Evolutionary conservation across 1,140 invertebrate genomes (phyloP).

Genomic region (Orius insidiosus): DNA sequence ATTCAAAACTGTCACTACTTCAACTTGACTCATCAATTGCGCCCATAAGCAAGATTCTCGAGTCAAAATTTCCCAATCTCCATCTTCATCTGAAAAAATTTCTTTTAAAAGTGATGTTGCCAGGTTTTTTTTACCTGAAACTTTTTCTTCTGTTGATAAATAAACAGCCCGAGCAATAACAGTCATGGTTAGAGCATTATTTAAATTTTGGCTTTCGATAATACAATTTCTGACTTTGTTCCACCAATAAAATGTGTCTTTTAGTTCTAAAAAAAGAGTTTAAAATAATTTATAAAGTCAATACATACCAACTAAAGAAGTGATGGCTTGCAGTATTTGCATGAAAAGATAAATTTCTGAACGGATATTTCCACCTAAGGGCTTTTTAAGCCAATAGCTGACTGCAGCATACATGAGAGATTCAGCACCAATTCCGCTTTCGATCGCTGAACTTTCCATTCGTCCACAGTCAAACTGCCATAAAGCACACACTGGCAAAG

Average conservation of each 20-base stretch:
- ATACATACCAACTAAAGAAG: constrained; percentile 26
- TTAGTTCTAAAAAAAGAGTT: constrained; percentile 8
- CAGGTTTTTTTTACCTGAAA: constrained; percentile 17
- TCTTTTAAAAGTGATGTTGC: too few species aligned
- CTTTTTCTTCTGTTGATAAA: constrained; percentile 28
- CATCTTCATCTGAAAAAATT: constrained; percentile 13
- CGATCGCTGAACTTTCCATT: constrained; percentile 32
- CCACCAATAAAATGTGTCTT: constrained; percentile 40
- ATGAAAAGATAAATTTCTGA: constrained; percentile 31
- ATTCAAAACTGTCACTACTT: constrained; percentile 65
- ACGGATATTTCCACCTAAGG: constrained; percentile 24
- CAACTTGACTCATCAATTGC: constrained; percentile 67
- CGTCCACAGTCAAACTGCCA: constrained; percentile 28
- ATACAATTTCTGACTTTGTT: constrained; percentile 46
- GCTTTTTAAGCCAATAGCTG: constrained; percentile 41
- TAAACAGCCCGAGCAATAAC: constrained; percentile 58
- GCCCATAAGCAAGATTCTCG: constrained; percentile 74
- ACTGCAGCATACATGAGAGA: constrained; percentile 45
- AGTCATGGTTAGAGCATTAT: constrained; percentile 52
- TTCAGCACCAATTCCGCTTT: constrained; percentile 35
- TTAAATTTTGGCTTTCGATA: constrained; percentile 46
- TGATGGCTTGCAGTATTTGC: constrained; percentile 29
- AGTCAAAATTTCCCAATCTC: constrained; percentile 61
- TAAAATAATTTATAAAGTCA: not conserved
- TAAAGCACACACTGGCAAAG: constrained; percentile 42